A percentile compares a stretch with the other conserved stretches of the same genome.
Conservation (phyloP, 2,113 vertebrate species). For the Nicator chloris region DNA sequence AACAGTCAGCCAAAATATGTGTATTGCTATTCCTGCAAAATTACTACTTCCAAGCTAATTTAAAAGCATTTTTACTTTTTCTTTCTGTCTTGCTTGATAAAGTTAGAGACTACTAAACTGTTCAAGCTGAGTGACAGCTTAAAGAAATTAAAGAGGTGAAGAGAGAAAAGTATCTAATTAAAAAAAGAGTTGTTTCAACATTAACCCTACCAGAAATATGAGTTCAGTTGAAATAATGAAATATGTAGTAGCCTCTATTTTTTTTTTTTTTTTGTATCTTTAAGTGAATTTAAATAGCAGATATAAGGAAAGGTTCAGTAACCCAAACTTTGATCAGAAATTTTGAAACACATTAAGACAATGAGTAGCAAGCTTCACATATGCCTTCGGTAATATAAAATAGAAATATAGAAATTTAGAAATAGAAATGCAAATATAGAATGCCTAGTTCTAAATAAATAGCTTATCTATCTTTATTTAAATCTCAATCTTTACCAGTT, state of each 20-base stretch:
- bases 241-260: not conserved
- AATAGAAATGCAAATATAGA: no score
- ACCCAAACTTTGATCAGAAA: not conserved
- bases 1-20: not conserved
- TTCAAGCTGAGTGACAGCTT: not conserved
- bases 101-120: not conserved
- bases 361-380: not conserved
- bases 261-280: not conserved
- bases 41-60: not conserved
- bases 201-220: not conserved
- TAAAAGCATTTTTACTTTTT: not conserved
- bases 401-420: not conserved
- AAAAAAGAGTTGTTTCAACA: not conserved
- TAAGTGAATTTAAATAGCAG: not conserved
- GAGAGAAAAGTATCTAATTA: not conserved
- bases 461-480: not conserved
- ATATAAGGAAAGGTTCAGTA: not conserved
- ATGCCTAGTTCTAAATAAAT: not conserved
- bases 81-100: not conserved
- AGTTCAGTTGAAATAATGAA: not conserved
- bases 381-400: not conserved
- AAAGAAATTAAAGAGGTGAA: not conserved
- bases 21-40: not conserved
- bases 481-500: not conserved
- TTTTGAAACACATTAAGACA: not conserved